phyloP scores from a whole-genome alignment of 2,888 invertebrate genomes.

The Galerucella nymphaeae region DNA sequence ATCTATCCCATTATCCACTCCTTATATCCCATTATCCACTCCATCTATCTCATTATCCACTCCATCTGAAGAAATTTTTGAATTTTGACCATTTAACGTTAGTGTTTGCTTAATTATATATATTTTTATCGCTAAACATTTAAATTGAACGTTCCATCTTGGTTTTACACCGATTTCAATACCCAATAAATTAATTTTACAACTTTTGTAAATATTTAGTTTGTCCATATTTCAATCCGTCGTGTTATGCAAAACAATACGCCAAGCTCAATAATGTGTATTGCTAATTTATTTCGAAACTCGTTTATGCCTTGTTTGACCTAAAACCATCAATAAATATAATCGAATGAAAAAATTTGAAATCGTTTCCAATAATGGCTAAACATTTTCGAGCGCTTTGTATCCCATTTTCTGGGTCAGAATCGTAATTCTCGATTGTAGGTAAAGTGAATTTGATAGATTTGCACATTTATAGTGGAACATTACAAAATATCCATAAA shows the following conservation, averaged over 20 bases:
- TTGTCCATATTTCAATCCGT: not conserved
- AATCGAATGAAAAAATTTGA: constrained; percentile 18
- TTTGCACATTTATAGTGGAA: not conserved
- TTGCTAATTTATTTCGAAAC: not conserved
- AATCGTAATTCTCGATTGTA: constrained; percentile 23
- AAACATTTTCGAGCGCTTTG: constrained; percentile 14
- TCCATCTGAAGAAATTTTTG: too few species aligned
- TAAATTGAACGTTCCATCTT: not conserved
- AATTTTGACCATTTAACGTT: not conserved
- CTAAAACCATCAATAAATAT: constrained; percentile 15
- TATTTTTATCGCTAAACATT: too few species aligned
- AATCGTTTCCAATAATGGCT: constrained; percentile 26
- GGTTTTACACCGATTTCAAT: not conserved
- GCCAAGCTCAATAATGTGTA: not conserved
- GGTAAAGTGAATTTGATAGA: not conserved
- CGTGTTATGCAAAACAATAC: not conserved
- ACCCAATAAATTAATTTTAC: not conserved
- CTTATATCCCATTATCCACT: too few species aligned
- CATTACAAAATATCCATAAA: not conserved
- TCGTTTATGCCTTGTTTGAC: constrained; percentile 17
- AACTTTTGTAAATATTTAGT: constrained; percentile 6
- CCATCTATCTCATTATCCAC: too few species aligned
- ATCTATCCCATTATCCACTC: too few species aligned
- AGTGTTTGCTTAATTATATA: not conserved
- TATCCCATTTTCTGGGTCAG: constrained; percentile 29